Base-by-base conservation (phyloP, 2,113 vertebrate species). In the Phalacrocorax brasilianus region DNA sequence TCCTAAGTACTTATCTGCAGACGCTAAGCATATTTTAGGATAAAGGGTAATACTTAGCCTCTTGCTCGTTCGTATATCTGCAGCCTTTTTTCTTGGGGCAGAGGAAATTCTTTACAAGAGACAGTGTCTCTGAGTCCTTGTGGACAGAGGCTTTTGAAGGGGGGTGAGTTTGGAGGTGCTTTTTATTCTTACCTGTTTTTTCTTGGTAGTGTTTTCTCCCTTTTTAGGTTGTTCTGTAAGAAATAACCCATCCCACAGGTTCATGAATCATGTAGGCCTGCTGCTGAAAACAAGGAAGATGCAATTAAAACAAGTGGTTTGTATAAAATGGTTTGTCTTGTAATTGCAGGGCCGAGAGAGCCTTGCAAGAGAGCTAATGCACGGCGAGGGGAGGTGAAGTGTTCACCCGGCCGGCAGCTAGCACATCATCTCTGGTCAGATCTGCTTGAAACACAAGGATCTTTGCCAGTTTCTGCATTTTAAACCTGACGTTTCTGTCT, bases 381-480 rank as follows among this genome's bases (percentile, higher is more conserved):
- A 1, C 1, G 1, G 45, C 4, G 68, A 56, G 79, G 42, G 52
- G 15, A 44, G 50, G n/a, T 14, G 49, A 26, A 14, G 32, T 0
- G 11, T n/a, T 72, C 8, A 3, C 17, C 23, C 0, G 4, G n/a
- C 17, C 50, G 20, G 62, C 65, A 47, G 50, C 67, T 20, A 8
- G 26, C 8, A 6, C 23, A 2, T 21, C 6, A 0, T 28, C 56
- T 70, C 28, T 42, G 55, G 16, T 47, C 44, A 11, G 30, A 42
- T 17, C 30, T 70, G 2, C 72, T 16, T 45, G 14, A 59, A 59
- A 32, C 50, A 4, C 5, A 5, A 55, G 67, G 56, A 30, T 32
- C 45, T 59, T 70, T 92, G 89, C 58, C 32, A n/a, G 35, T 20
- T 28, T 22, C 30, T 85, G 53, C 26, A 23, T 89, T 61, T 55